These are phyloP conservation scores for Drosophila rufa DNA, from an alignment of 1,140 invertebrate genomes.

Conservation along the genomic window DNA sequence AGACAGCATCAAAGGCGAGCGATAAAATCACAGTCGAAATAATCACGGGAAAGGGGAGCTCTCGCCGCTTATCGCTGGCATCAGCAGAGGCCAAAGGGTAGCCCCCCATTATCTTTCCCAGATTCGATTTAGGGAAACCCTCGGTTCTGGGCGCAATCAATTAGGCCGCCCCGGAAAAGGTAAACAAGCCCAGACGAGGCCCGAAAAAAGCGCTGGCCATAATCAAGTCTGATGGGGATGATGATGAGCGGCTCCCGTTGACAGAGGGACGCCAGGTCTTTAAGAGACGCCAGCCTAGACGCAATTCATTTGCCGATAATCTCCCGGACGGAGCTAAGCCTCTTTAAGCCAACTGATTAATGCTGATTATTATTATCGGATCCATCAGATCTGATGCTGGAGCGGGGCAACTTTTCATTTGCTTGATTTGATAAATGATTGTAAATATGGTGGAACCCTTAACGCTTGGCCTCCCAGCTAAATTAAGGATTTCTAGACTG, in stretches of 20 bases:
- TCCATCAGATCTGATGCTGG: slow-evolving; percentile 10
- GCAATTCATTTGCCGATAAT: slow-evolving; percentile 75
- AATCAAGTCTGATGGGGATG: slow-evolving; percentile 39
- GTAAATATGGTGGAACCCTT: slow-evolving; percentile 57
- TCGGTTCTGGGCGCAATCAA: slow-evolving; percentile 70
- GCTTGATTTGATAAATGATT: slow-evolving; percentile 68
- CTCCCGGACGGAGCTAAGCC: slow-evolving; percentile 23
- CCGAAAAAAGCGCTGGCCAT: slow-evolving; percentile 29
- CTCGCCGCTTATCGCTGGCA: slow-evolving; percentile 13
- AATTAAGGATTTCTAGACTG: slow-evolving; percentile 38
- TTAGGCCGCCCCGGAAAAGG: slow-evolving; percentile 63
- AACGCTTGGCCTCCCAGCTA: not conserved
- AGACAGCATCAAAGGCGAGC: slow-evolving; percentile 53
- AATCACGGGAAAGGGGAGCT: slow-evolving; percentile 28
- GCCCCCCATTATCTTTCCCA: slow-evolving; percentile 17
- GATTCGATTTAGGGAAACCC: slow-evolving; percentile 32
- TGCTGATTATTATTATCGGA: slow-evolving; percentile 71
- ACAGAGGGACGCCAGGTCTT: slow-evolving; percentile 25
- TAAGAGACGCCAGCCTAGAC: slow-evolving; percentile 28
- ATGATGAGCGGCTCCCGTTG: slow-evolving; percentile 44
- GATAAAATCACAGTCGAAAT: slow-evolving; percentile 69
- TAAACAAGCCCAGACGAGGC: slow-evolving; percentile 55
- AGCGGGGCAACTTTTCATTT: slow-evolving; percentile 58
- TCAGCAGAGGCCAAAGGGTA: slow-evolving; percentile 23
- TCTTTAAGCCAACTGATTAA: slow-evolving; percentile 74